phyloP scores from a whole-genome alignment of 2,888 invertebrate genomes.

The Himalopsyche anomala region DNA sequence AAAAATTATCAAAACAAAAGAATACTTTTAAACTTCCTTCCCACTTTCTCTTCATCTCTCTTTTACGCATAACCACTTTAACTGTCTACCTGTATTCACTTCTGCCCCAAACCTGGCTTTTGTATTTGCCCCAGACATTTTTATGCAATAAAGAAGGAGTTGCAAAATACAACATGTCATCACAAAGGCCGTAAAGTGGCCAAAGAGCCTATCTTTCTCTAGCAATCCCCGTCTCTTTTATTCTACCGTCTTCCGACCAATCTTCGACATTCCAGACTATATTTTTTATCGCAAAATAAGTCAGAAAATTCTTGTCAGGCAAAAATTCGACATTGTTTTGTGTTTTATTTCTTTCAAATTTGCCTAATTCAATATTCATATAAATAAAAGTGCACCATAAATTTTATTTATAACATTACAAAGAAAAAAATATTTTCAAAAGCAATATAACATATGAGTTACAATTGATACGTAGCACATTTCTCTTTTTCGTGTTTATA shows the following conservation, averaged over 20 bases:
- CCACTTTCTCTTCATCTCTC: neutral
- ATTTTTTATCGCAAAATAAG: neutral
- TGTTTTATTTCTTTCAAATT: too few species aligned
- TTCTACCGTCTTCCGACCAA: constrained; percentile 1
- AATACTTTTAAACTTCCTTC: constrained; percentile 34
- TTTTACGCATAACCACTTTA: constrained; percentile 39
- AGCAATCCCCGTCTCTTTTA: constrained; percentile 37
- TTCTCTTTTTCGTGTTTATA: too few species aligned
- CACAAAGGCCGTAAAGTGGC: constrained; percentile 52
- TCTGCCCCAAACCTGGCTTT: constrained; percentile 48
- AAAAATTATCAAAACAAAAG: constrained; percentile 27
- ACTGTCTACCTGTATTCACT: constrained; percentile 46
- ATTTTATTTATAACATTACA: too few species aligned
- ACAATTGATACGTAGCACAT: too few species aligned
- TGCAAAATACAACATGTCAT: constrained; percentile 56
- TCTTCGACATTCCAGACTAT: constrained; percentile 11
- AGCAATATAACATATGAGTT: too few species aligned
- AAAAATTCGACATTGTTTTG: neutral
- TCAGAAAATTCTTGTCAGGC: neutral
- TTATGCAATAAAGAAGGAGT: constrained; percentile 56
- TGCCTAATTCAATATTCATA: too few species aligned
- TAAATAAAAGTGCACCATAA: too few species aligned
- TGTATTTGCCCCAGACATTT: constrained; percentile 52
- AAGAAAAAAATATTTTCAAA: too few species aligned
- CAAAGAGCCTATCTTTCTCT: constrained; percentile 24